phyloP scores from a whole-genome alignment of 2,888 invertebrate genomes.

The Pristionchus maxplancki region DNA sequence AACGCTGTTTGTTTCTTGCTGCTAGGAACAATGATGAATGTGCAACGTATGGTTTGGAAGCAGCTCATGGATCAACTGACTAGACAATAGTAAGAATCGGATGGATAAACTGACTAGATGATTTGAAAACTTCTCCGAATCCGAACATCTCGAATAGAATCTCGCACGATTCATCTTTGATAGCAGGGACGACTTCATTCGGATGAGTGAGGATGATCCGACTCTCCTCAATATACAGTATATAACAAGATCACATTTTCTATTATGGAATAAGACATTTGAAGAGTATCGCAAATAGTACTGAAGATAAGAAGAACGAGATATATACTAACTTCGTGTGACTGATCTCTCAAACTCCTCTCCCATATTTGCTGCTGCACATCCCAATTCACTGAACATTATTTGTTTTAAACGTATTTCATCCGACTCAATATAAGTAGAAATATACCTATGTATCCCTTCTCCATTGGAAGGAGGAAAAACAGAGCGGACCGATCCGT shows the following conservation, averaged over 20 bases:
- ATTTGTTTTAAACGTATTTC: not conserved
- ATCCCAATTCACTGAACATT: conserved; percentile 89
- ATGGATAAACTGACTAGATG: conserved; percentile 66
- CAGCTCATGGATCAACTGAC: too few relatives aligned
- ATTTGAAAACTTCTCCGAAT: conserved; percentile 84
- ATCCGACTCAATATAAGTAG: not conserved
- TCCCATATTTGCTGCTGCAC: conserved; percentile 95
- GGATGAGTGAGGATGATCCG: conserved; percentile 94
- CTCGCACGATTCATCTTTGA: conserved; percentile 94
- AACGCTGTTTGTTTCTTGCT: too few relatives aligned
- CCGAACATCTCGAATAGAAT: conserved; percentile 98
- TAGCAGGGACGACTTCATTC: conserved; percentile 91
- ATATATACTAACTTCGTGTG: not conserved
- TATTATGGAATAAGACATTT: too few relatives aligned
- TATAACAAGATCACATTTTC: not conserved
- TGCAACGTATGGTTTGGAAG: too few relatives aligned
- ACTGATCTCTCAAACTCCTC: conserved; percentile 82
- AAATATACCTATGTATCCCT: conserved; percentile 80
- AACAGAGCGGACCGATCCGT: conserved; percentile 94
- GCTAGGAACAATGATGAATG: too few relatives aligned
- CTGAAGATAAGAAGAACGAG: not conserved
- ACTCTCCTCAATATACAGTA: conserved; percentile 81
- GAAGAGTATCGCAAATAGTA: too few relatives aligned
- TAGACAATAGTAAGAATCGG: too few relatives aligned
- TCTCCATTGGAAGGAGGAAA: conserved; percentile 93